Conservation (phyloP, 1,140 invertebrate genomes). For the Aphaenogaster floridana region DNA sequence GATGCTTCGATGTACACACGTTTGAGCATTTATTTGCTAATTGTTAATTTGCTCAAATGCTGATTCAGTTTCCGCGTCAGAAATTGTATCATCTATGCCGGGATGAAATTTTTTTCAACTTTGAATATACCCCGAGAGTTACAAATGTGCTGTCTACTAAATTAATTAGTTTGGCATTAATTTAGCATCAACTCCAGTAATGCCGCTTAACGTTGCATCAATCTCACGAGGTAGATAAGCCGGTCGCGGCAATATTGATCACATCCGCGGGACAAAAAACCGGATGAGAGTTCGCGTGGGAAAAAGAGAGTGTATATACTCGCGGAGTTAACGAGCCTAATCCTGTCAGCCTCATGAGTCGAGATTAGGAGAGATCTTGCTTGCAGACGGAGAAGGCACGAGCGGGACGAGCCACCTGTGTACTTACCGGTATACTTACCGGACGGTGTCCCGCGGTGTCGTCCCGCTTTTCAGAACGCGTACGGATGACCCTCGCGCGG, state of each 20-base stretch:
- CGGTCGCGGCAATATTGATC: constrained; percentile 3
- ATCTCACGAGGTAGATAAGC: constrained; percentile 28
- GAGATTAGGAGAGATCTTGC: constrained; percentile 81
- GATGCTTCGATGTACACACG: neutral
- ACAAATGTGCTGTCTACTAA: neutral
- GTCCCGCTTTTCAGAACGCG: constrained; percentile 67
- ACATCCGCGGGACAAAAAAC: constrained; percentile 36
- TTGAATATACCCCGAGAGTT: neutral
- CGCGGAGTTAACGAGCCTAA: constrained; percentile 85
- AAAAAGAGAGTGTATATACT: constrained; percentile 75
- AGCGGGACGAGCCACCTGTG: constrained; percentile 75
- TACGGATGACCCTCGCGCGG: constrained; percentile 12
- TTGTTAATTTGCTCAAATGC: neutral
- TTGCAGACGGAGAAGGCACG: constrained; percentile 63
- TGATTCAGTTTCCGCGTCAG: neutral
- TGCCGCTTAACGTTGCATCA: neutral
- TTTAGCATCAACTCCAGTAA: neutral
- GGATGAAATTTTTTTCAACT: constrained; percentile 21
- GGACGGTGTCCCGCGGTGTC: constrained; percentile 79
- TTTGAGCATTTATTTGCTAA: neutral
- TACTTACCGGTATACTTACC: constrained; percentile 58
- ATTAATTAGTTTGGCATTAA: neutral
- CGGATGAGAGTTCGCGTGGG: constrained; percentile 76
- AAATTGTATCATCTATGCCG: neutral
- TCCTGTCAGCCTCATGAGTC: constrained; percentile 76